Base-by-base conservation (phyloP, 2,888 invertebrate genomes). In the Xestia ashworthii region DNA sequence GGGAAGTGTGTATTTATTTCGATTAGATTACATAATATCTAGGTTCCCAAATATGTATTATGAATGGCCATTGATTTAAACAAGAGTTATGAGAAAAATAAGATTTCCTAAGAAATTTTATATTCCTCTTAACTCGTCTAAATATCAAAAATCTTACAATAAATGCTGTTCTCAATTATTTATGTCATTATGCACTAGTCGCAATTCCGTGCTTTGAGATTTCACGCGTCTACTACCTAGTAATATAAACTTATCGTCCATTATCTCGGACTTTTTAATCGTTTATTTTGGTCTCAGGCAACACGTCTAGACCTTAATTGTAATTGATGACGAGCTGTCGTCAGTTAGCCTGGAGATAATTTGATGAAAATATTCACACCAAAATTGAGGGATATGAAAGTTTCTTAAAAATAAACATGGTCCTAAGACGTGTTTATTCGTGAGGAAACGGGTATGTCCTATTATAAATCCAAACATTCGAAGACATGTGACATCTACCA, bases 301-400 rank as follows among this genome's bases (percentile, higher is more conserved):
- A n/a, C 64, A 9, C 22, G 19, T 22, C 32, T 19, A 67, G 58
- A 48, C 55, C 41, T 41, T 65, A 73, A 79, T 78, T 79, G 25
- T 60, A 60, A 78, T 67, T 60, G 50, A 80, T 67, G 67, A 22
- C 44, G 38, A 14, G 32, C 25, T n/a, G 16, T 38, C 65, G 6
- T 25, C n/a, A 19, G 50, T 38, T 58, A 4, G 12, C 4, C 25
- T 22, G 22, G 41, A 48, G 48, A 62, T 80, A 62, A 62, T 41
- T 60, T 6, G 22, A 32, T 25, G 14, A 22, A 65, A 80, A 80
- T 80, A 60, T 80, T 73, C 3, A 32, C 38, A 53, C 12, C 25
- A 46, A 71, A 65, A 50, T 44, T 5, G 3, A 55, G 32, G 14
- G 5, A 78, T 3, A 55, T 1, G 25, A 38, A 46, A 48, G 19